phyloP scores from a whole-genome alignment of 2,888 invertebrate genomes.

The Caenorhabditis becei region DNA sequence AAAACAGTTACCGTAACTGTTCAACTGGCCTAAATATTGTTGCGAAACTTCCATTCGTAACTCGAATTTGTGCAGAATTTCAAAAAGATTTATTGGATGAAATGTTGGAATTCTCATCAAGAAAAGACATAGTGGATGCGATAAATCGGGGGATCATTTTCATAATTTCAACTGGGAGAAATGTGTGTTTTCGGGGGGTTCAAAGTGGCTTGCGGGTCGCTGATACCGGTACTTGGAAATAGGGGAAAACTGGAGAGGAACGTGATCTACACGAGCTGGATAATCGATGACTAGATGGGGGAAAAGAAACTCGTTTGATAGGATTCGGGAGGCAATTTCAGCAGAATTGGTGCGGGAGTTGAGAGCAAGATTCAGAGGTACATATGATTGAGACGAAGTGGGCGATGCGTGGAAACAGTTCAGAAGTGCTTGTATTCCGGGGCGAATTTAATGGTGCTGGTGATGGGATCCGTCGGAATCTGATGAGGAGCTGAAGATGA shows the following conservation, averaged over 20 bases:
- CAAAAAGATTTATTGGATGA: too few species aligned
- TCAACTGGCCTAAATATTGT: too few species aligned
- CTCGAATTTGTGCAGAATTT: too few species aligned
- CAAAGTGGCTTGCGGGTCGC: neutral
- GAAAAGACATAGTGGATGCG: too few species aligned
- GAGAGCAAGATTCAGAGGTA: slow-evolving; percentile 14
- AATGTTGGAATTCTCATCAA: too few species aligned
- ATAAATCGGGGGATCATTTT: too few species aligned
- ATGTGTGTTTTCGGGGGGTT: neutral
- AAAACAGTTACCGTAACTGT: too few species aligned
- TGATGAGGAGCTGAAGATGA: neutral
- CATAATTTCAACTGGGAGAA: too few species aligned
- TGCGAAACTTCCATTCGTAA: too few species aligned
- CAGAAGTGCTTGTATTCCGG: slow-evolving; percentile 40
- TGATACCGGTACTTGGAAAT: slow-evolving; percentile 18
- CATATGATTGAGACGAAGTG: neutral
- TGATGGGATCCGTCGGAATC: slow-evolving; percentile 6
- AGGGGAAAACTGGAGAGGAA: slow-evolving; percentile 16
- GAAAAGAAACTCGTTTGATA: slow-evolving; percentile 13
- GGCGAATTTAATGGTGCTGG: slow-evolving; percentile 8
- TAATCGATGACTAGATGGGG: slow-evolving; percentile 37
- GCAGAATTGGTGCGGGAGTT: neutral
- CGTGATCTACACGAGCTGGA: slow-evolving; percentile 45
- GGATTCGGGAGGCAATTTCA: slow-evolving; percentile 16
- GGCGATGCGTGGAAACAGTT: neutral